These are phyloP conservation scores for Misgurnus mizolepis DNA, from an alignment of 2,113 vertebrate species.

Conservation along the genomic window DNA sequence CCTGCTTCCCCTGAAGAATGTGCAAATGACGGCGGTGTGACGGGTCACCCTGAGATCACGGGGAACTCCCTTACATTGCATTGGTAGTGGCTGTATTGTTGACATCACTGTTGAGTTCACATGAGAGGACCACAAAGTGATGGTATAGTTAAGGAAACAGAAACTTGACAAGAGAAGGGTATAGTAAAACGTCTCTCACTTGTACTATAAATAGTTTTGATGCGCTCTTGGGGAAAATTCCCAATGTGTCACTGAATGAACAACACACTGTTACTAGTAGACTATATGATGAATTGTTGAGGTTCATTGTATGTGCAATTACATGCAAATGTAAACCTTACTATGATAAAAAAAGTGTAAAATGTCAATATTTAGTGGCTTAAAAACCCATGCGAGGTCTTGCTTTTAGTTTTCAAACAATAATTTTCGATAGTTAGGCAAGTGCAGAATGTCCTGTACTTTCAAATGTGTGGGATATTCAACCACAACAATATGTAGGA, in stretches of 20 bases:
- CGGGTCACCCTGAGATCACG: slow-evolving; percentile 13
- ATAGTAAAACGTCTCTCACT: too few species aligned
- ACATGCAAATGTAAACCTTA: too few species aligned
- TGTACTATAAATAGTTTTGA: not conserved
- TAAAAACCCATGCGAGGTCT: too few species aligned
- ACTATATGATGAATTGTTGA: too few species aligned
- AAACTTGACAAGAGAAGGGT: not conserved
- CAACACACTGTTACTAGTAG: not conserved
- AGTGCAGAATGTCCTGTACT: too few species aligned
- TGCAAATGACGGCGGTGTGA: not conserved
- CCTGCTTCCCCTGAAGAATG: slow-evolving; percentile 14
- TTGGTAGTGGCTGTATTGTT: slow-evolving; percentile 25
- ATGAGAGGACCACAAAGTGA: not conserved
- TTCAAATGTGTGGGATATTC: too few species aligned
- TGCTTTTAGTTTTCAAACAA: too few species aligned
- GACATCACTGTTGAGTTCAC: not conserved
- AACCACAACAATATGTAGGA: too few species aligned
- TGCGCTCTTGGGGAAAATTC: slow-evolving; percentile 4
- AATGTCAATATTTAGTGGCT: too few species aligned
- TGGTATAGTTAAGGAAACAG: not conserved
- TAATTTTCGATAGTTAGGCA: too few species aligned
- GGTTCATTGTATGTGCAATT: too few species aligned
- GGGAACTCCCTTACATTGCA: slow-evolving; percentile 23
- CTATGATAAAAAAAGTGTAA: too few species aligned
- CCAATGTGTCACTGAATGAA: not conserved